Percentiles rank a stretch among this genome's conserved stretches.
Evolutionary conservation across 1,140 invertebrate species (phyloP).

Genomic region (Bombus impatiens): DNA sequence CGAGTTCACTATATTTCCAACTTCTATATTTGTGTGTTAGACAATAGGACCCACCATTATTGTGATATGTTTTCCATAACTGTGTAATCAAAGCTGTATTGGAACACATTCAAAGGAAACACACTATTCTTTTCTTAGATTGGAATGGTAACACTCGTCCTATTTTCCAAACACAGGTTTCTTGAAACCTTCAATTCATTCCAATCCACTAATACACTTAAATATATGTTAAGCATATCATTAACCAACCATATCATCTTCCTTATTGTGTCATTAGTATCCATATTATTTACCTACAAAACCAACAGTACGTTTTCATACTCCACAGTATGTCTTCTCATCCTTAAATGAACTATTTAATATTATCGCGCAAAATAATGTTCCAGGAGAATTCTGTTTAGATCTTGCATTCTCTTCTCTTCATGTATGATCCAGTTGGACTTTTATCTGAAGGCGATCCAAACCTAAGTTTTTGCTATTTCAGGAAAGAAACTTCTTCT

Average conservation of each 20-base stretch:
- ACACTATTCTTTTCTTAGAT: slow-evolving; percentile 54
- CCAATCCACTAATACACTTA: slow-evolving; percentile 27
- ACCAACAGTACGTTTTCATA: slow-evolving; percentile 12
- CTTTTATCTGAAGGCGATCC: slow-evolving; percentile 23
- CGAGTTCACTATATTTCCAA: slow-evolving; percentile 35
- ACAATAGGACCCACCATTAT: slow-evolving; percentile 37
- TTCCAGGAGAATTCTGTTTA: slow-evolving; percentile 25
- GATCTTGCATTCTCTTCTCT: neutral
- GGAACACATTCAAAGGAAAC: slow-evolving; percentile 62
- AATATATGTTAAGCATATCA: neutral
- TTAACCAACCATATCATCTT: neutral
- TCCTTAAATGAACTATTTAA: slow-evolving; percentile 1
- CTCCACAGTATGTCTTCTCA: slow-evolving; percentile 4
- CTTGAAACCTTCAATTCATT: slow-evolving; percentile 26
- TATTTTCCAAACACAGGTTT: slow-evolving; percentile 58
- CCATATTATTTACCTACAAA: slow-evolving; percentile 11
- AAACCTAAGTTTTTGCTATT: slow-evolving; percentile 29
- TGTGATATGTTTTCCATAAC: slow-evolving; percentile 37
- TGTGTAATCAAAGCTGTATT: slow-evolving; percentile 40
- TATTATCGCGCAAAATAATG: neutral
- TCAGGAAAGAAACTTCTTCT: slow-evolving; percentile 56
- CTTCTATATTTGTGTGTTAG: slow-evolving; percentile 2
- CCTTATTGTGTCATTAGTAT: slow-evolving; percentile 13
- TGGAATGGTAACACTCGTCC: slow-evolving; percentile 67
- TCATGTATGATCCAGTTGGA: slow-evolving; percentile 22